Evolutionary conservation across 2,797 vertebrate species (phyloP).

Genomic region (Carduelis carduelis): DNA sequence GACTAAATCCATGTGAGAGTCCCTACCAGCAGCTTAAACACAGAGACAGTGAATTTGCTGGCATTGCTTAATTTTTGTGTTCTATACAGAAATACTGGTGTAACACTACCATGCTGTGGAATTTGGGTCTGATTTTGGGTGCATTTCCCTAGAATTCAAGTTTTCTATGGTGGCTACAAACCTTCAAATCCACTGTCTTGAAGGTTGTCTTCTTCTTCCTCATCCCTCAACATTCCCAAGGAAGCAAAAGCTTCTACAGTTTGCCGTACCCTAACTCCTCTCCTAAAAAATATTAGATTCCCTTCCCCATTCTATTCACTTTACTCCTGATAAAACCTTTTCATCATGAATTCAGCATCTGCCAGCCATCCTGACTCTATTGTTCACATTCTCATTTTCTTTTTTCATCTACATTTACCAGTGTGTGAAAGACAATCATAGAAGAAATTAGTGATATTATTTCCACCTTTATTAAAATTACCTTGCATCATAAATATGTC

Average conservation of each 20-base stretch:
- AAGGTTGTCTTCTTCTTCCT: neutral
- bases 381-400: neutral
- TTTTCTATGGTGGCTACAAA: neutral
- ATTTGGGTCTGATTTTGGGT: neutral
- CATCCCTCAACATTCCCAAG: neutral
- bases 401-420: neutral
- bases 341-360: neutral
- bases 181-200: neutral
- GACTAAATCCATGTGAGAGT: neutral
- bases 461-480: neutral
- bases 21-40: rapidly evolving
- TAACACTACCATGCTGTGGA: neutral
- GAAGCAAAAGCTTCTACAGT: neutral
- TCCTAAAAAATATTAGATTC: neutral
- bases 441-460: neutral
- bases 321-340: neutral
- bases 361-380: neutral
- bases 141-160: neutral
- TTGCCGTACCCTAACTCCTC: neutral
- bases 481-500: neutral
- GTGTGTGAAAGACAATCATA: neutral
- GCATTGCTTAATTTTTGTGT: neutral
- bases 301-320: neutral
- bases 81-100: neutral
- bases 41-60: neutral